Conservation (phyloP, 2,888 invertebrate species). For the Aleiodes alternator region DNA sequence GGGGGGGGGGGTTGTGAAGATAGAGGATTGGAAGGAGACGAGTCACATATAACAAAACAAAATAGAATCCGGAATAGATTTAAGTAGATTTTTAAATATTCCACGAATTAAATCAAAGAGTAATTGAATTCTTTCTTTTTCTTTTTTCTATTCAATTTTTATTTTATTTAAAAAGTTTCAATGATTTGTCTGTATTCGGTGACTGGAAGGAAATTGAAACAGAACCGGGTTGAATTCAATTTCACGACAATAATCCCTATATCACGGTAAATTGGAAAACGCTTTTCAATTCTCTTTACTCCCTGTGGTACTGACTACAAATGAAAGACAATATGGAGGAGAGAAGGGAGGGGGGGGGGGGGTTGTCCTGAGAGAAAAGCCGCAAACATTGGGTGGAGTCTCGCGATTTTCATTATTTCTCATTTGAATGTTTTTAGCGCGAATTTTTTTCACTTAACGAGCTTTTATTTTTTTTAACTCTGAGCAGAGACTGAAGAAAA, state of each 20-base stretch:
- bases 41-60: slow-evolving; percentile 17
- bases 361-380: slow-evolving; percentile 12
- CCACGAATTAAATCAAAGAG: not conserved
- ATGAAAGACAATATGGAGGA: too few species aligned
- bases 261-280: slow-evolving; percentile 44
- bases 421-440: too few species aligned
- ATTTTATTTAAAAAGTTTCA: not conserved
- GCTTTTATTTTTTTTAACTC: not conserved
- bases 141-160: not conserved
- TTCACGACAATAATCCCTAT: slow-evolving; percentile 53
- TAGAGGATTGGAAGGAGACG: slow-evolving; percentile 41
- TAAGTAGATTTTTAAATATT: slow-evolving; percentile 6
- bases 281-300: slow-evolving; percentile 23
- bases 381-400: not conserved
- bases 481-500: not conserved
- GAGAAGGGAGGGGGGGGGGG: not conserved
- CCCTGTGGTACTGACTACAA: too few species aligned
- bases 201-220: slow-evolving; percentile 42
- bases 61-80: slow-evolving; percentile 3
- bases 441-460: not conserved
- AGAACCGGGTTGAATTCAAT: slow-evolving; percentile 50
- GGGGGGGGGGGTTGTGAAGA: slow-evolving; percentile 47
- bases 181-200: slow-evolving; percentile 15
- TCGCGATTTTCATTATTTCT: not conserved
- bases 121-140: not conserved